phyloP scores from a whole-genome alignment of 2,888 invertebrate genomes.

The Argyresthia albistria region DNA sequence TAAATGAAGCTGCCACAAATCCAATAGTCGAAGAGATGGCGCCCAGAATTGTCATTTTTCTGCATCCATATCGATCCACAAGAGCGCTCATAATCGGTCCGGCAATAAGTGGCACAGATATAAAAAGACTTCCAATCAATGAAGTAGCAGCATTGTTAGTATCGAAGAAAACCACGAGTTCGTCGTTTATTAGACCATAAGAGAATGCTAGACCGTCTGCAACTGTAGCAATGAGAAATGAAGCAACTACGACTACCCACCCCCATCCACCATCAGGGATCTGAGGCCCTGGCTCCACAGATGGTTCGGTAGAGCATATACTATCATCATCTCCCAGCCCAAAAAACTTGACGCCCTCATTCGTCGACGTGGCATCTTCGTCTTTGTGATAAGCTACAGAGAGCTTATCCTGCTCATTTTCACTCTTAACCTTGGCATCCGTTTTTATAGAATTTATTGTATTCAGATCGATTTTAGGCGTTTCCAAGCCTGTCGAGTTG shows the following conservation, averaged over 20 bases:
- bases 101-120: slow-evolving; percentile 88
- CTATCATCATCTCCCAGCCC: slow-evolving; percentile 66
- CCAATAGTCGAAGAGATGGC: slow-evolving; percentile 81
- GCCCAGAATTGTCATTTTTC: slow-evolving; percentile 81
- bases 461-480: slow-evolving; percentile 45
- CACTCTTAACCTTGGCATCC: slow-evolving; percentile 19
- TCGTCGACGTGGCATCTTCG: slow-evolving; percentile 54
- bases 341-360: slow-evolving; percentile 65
- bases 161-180: slow-evolving; percentile 82
- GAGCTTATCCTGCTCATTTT: slow-evolving; percentile 28
- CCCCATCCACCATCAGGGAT: slow-evolving; percentile 93
- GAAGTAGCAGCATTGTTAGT: slow-evolving; percentile 88
- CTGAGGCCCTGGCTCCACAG: slow-evolving; percentile 60
- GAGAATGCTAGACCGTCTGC: slow-evolving; percentile 95
- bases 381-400: slow-evolving; percentile 39
- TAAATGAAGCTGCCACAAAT: slow-evolving; percentile 81
- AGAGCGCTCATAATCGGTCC: slow-evolving; percentile 89
- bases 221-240: slow-evolving; percentile 88
- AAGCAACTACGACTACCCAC: slow-evolving; percentile 91
- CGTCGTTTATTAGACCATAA: slow-evolving; percentile 89
- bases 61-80: slow-evolving; percentile 88
- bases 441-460: slow-evolving; percentile 51
- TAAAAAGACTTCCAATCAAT: slow-evolving; percentile 90
- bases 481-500: slow-evolving; percentile 28
- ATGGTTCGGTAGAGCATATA: slow-evolving; percentile 49